phyloP scores from a whole-genome alignment of 2,113 vertebrate genomes.

The Aptenodytes patagonicus region DNA sequence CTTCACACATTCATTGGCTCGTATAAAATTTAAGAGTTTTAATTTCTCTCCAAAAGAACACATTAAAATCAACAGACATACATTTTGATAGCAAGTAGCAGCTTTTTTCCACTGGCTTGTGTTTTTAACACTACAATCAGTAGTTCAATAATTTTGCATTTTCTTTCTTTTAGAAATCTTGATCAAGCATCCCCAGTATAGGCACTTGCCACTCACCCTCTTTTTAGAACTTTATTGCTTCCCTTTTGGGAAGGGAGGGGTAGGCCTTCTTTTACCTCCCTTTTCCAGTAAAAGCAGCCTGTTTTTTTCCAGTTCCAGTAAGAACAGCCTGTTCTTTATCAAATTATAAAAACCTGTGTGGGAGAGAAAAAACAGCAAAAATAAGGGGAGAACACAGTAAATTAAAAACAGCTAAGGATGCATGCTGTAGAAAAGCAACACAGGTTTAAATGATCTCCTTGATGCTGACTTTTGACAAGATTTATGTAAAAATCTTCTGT shows the following conservation, averaged over 20 bases:
- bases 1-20: background rate
- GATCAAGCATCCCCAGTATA: accelerated
- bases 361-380: background rate
- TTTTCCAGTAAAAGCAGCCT: background rate
- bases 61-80: background rate
- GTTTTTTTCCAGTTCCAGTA: background rate
- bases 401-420: background rate
- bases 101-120: background rate
- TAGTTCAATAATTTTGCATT: background rate
- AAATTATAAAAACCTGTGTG: background rate
- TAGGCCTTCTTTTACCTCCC: background rate
- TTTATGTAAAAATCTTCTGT: background rate
- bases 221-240: background rate
- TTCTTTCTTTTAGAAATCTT: background rate
- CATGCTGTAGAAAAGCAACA: background rate
- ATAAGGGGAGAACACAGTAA: background rate
- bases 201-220: background rate
- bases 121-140: background rate
- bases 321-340: background rate
- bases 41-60: background rate
- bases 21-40: background rate
- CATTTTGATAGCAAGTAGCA: background rate
- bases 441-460: background rate
- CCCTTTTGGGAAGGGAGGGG: background rate
- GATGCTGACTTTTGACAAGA: background rate